A percentile compares a stretch with the other conserved stretches of the same genome.
These are phyloP conservation scores for Dinoponera quadriceps DNA, from an alignment of 1,140 invertebrate genomes.

Conservation along the genomic window DNA sequence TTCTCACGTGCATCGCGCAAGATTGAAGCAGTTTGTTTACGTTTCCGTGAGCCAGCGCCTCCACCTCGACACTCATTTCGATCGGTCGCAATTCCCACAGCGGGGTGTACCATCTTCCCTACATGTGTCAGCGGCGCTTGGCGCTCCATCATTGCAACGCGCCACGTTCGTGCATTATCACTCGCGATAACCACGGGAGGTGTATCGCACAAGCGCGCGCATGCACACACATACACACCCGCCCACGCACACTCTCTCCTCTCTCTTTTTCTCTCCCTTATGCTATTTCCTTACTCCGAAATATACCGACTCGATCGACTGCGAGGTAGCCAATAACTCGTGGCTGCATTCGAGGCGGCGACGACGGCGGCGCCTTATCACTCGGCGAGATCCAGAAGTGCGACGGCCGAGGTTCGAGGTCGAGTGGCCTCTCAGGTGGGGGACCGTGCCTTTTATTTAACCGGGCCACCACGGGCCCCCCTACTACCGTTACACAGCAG, in stretches of 20 bases:
- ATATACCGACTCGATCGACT: neutral
- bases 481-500: conserved; percentile 24
- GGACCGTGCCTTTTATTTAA: conserved; percentile 41
- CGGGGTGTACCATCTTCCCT: neutral
- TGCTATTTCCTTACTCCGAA: neutral
- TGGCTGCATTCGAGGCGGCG: too few relatives aligned
- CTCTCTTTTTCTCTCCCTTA: neutral
- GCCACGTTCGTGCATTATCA: conserved; percentile 20
- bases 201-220: neutral
- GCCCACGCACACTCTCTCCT: too few relatives aligned
- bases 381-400: conserved; percentile 27
- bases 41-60: neutral
- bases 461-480: conserved; percentile 4
- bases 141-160: neutral
- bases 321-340: neutral
- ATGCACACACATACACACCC: too few relatives aligned
- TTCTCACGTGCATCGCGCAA: neutral
- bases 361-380: neutral
- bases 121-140: neutral
- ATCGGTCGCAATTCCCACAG: neutral
- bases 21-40: conserved; percentile 14
- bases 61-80: neutral
- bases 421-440: conserved; percentile 20
- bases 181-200: neutral
- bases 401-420: conserved; percentile 12